Percentiles rank a stretch among this genome's conserved stretches.
phyloP scores from a whole-genome alignment of 1,140 invertebrate genomes.

The Vollenhovia emeryi region DNA sequence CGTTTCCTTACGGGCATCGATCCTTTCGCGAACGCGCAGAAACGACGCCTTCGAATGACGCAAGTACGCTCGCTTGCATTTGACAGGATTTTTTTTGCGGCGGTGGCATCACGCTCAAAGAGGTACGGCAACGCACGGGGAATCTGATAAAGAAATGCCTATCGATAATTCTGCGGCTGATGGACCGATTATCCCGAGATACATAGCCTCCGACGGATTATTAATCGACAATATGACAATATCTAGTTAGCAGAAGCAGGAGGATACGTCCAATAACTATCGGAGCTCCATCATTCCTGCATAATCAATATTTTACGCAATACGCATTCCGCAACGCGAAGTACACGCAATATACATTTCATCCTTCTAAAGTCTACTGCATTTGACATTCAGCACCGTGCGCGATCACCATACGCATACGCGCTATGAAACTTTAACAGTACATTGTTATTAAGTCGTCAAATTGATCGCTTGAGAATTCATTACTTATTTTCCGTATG shows the following conservation, averaged over 20 bases:
- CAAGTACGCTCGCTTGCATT: conserved; percentile 22
- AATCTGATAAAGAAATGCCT: conserved; percentile 41
- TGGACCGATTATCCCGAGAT: conserved; percentile 31
- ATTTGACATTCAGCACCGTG: conserved; percentile 25
- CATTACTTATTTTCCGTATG: background rate
- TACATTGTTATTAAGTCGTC: conserved; percentile 36
- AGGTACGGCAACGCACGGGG: background rate
- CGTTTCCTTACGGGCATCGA: conserved; percentile 64
- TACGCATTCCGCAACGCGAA: conserved; percentile 20
- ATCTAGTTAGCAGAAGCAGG: conserved; percentile 44
- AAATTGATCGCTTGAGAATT: conserved; percentile 12
- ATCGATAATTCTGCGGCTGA: conserved; percentile 41
- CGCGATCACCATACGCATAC: background rate
- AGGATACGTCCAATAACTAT: conserved; percentile 19
- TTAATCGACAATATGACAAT: conserved; percentile 59
- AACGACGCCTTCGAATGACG: background rate
- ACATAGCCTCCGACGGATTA: conserved; percentile 27
- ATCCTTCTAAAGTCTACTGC: conserved; percentile 9
- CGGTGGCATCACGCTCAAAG: background rate
- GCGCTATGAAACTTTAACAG: background rate
- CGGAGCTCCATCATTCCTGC: conserved; percentile 20
- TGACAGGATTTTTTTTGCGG: conserved; percentile 24
- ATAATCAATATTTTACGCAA: conserved; percentile 45
- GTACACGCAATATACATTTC: conserved; percentile 35
- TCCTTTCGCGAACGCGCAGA: conserved; percentile 29